phyloP scores from a whole-genome alignment of 2,113 vertebrate genomes.

The Ammodytes dubius region DNA sequence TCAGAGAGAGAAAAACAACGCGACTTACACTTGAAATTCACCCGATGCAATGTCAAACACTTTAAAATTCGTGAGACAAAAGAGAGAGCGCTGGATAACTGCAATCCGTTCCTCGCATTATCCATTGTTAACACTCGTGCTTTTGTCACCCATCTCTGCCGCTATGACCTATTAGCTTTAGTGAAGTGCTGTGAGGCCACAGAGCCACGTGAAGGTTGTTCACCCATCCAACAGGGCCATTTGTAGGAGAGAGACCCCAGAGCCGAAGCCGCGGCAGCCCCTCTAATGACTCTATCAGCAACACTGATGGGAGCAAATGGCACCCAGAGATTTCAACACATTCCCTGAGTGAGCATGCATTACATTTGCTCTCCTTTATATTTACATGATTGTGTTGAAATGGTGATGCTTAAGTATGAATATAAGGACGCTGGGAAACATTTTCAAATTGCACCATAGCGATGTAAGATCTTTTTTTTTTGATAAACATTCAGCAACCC shows the following conservation, averaged over 20 bases:
- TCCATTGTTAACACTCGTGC: constrained; percentile 67
- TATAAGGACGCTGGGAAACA: constrained; percentile 51
- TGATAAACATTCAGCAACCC: not conserved
- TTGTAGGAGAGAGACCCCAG: constrained; percentile 69
- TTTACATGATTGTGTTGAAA: constrained; percentile 68
- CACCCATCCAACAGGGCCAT: constrained; percentile 76
- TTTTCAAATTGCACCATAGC: constrained; percentile 13
- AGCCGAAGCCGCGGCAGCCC: constrained; percentile 48
- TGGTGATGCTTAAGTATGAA: constrained; percentile 47
- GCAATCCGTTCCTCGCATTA: constrained; percentile 63
- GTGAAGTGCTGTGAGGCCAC: constrained; percentile 70
- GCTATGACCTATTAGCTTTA: constrained; percentile 76
- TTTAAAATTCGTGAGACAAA: constrained; percentile 27
- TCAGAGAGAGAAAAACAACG: constrained; percentile 42
- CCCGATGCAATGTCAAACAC: constrained; percentile 62
- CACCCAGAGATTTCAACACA: constrained; percentile 72
- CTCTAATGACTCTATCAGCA: constrained; percentile 82
- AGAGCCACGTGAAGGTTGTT: constrained; percentile 69
- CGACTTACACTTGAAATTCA: constrained; percentile 56
- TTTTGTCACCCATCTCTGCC: constrained; percentile 69
- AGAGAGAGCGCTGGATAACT: constrained; percentile 51
- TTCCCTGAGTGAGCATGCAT: constrained; percentile 68
- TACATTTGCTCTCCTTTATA: constrained; percentile 63
- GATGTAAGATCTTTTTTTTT: constrained; percentile 1
- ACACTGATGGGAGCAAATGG: constrained; percentile 80